These are phyloP conservation scores for Aphelenchoides besseyi DNA, from an alignment of 1,140 invertebrate genomes.

Conservation along the genomic window DNA sequence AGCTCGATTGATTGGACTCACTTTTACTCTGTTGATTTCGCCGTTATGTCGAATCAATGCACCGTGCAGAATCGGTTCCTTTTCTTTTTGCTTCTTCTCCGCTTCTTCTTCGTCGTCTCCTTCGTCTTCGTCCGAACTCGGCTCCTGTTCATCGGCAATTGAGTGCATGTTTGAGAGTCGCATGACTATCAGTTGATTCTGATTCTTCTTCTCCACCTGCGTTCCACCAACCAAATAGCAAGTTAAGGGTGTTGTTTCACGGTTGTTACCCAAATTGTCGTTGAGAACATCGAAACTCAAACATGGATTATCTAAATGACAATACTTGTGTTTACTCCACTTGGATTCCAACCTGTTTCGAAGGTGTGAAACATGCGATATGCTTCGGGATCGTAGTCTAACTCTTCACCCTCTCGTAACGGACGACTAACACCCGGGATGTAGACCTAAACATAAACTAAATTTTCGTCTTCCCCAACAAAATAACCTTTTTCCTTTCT, in stretches of 20 bases:
- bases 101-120: slow-evolving; percentile 32
- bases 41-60: slow-evolving; percentile 49
- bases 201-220: slow-evolving; percentile 47
- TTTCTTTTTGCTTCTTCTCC: slow-evolving; percentile 25
- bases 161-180: slow-evolving; percentile 45
- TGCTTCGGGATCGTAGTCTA: slow-evolving; percentile 52
- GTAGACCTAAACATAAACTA: slow-evolving; percentile 43
- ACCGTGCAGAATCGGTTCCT: slow-evolving; percentile 35
- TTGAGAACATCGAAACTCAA: slow-evolving; percentile 46
- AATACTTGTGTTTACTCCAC: background rate
- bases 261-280: slow-evolving; percentile 43
- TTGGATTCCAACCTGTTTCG: slow-evolving; percentile 44
- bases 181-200: slow-evolving; percentile 47
- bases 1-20: slow-evolving; percentile 1
- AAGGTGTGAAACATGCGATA: slow-evolving; percentile 52
- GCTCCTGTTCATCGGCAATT: slow-evolving; percentile 29
- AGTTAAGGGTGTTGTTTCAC: slow-evolving; percentile 32
- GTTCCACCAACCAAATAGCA: slow-evolving; percentile 47
- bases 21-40: slow-evolving; percentile 50
- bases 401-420: slow-evolving; percentile 42
- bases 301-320: slow-evolving; percentile 43
- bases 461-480: too few species aligned
- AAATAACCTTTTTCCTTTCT: slow-evolving; percentile 21
- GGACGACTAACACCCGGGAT: slow-evolving; percentile 46
- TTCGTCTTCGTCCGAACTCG: slow-evolving; percentile 43